These are phyloP conservation scores for Bufo gargarizans DNA, from an alignment of 2,113 vertebrate species.

Conservation along the genomic window DNA sequence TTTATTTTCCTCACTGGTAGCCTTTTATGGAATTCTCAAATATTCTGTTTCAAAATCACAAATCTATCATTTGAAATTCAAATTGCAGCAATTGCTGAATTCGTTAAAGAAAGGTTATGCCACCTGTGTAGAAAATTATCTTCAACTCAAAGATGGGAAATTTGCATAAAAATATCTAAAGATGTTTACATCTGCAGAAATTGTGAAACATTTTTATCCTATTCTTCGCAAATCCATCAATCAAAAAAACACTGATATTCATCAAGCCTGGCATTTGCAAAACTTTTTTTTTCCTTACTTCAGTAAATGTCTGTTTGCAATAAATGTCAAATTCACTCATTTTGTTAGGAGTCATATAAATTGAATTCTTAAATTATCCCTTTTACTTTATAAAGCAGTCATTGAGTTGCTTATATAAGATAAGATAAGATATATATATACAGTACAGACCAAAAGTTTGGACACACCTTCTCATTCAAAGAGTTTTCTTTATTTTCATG, in stretches of 20 bases:
- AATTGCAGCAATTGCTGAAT: background rate
- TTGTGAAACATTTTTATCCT: background rate
- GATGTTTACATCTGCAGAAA: background rate
- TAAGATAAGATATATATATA: too few relatives aligned
- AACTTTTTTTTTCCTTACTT: background rate
- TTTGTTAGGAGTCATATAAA: background rate
- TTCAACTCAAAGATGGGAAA: background rate
- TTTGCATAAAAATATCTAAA: background rate
- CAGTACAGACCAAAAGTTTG: too few relatives aligned
- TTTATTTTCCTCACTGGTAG: background rate
- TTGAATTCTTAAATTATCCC: background rate
- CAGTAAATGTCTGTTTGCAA: background rate
- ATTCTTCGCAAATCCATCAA: background rate
- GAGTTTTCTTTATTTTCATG: too few relatives aligned
- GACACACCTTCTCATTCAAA: too few relatives aligned
- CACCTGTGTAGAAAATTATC: background rate
- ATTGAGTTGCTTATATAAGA: background rate
- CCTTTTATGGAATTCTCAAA: background rate
- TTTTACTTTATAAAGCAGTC: background rate
- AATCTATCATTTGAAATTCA: background rate
- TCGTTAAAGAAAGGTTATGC: background rate
- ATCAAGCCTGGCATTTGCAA: conserved; percentile 1
- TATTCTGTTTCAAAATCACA: background rate
- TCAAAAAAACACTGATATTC: background rate
- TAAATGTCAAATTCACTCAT: background rate